Evolutionary conservation across 2,113 vertebrate genomes (phyloP).

Genomic region (Phodopus roborovskii): DNA sequence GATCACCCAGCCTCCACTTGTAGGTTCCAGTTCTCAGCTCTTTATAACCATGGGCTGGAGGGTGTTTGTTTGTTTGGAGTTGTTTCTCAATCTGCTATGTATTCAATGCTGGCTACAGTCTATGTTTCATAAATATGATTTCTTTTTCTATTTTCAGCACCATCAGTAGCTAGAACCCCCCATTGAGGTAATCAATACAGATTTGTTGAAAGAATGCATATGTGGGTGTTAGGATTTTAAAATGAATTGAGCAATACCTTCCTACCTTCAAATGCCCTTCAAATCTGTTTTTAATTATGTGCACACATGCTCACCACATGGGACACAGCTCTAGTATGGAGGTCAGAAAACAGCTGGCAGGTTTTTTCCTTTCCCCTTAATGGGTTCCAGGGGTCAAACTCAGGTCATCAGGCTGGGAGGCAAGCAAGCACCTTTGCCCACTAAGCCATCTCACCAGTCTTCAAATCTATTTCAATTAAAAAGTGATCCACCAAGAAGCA

Average conservation of each 20-base stretch:
- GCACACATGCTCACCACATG: fast-evolving
- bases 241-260: neutral
- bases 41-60: neutral
- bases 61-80: neutral
- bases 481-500: neutral
- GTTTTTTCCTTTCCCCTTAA: neutral
- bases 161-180: neutral
- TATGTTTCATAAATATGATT: neutral
- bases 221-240: neutral
- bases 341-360: neutral
- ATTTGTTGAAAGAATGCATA: neutral
- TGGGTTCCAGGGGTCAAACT: neutral
- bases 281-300: neutral
- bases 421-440: neutral
- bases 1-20: neutral
- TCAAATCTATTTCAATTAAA: neutral
- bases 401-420: neutral
- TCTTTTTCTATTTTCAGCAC: neutral
- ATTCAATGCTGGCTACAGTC: neutral
- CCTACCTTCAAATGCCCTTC: neutral
- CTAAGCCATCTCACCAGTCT: neutral
- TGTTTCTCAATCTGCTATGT: neutral
- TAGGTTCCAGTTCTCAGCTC: neutral
- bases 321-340: neutral
- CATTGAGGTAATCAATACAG: neutral